Conservation (phyloP, 64 coral and sea anemone genomes). For the Porites lutea region DNA sequence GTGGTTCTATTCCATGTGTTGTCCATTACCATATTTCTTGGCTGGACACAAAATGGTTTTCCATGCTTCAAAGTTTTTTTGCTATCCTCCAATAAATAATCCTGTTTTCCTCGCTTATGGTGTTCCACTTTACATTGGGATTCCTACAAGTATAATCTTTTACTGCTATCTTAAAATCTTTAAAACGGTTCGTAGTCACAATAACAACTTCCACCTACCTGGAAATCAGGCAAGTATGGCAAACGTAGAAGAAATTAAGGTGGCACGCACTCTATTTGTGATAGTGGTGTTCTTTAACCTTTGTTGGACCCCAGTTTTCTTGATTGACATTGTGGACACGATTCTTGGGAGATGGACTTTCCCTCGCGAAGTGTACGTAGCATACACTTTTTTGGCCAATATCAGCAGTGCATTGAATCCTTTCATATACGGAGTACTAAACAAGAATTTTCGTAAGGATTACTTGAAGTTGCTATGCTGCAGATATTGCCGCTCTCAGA, state of each 20-base stretch:
- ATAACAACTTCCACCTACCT: background rate
- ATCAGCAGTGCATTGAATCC: background rate
- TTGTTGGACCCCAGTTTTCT: conserved; percentile 48
- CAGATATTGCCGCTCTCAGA: too few species aligned
- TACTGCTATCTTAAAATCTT: conserved; percentile 51
- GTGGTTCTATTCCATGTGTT: background rate
- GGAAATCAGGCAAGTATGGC: too few species aligned
- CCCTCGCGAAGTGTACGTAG: background rate
- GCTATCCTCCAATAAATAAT: background rate
- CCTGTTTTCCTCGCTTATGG: background rate
- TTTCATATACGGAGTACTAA: too few species aligned
- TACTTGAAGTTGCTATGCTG: background rate
- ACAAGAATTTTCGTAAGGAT: conserved; percentile 20
- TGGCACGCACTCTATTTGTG: conserved; percentile 42
- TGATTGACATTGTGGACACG: conserved; percentile 40
- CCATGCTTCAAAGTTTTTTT: background rate
- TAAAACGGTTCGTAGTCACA: conserved; percentile 9
- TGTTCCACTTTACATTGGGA: background rate
- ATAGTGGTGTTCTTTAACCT: conserved; percentile 12
- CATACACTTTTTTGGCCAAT: background rate
- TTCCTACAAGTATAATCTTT: conserved; percentile 2
- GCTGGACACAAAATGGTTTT: too few species aligned
- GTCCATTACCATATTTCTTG: too few species aligned
- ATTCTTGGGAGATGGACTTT: conserved; percentile 9
- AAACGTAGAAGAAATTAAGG: conserved; percentile 36